Base-by-base conservation (phyloP, 1,140 invertebrate species). In the Onthophagus taurus region DNA sequence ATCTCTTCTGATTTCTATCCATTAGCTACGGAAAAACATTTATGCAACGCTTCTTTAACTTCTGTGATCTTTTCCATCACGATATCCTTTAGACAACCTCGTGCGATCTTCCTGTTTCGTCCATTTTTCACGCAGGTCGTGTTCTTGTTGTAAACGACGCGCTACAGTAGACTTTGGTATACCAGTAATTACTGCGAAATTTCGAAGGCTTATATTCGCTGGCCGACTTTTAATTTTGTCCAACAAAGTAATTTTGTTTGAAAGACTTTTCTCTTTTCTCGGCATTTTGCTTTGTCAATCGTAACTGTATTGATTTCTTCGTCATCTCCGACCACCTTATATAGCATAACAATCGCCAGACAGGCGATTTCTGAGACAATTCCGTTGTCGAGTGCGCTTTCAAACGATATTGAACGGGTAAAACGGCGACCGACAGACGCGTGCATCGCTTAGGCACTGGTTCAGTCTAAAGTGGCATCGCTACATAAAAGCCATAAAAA, bases 31-130 rank as follows among this genome's bases (percentile, higher is more conserved):
- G 46, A 43, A 44, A 48, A 26, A 20, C 46, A 43, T 43, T 30
- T 39, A 29, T 48, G 24, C 35, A 48, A 34, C 12, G 46, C 46
- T 18, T 48, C 33, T 12, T 48, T 41, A 17, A 48, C 41, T 18
- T 43, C 46, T 16, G 46, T n/a, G 41, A 48, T 48, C 11, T 26
- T 48, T 48, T 24, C 46, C 41, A 9, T 35, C 29, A 11, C 39
- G 41, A 2, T 48, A 35, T 48, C 39, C 35, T 44, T 48, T 42
- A 12, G 26, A 42, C 21, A 6, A 44, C 33, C 38, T 12, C 9
- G 29, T 13, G n/a, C 42, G 42, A 31, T 8, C 37, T 47, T 31
- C 21, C 8, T 24, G 21, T 19, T 33, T 31, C 17, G 31, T 21
- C 45, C 45, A 42, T 14, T 39, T 36, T 14, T 29, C 17, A 39